A percentile compares a stretch with the other conserved stretches of the same genome.
phyloP scores from a whole-genome alignment of 2,888 invertebrate species.

The Pristionchus japonicus region DNA sequence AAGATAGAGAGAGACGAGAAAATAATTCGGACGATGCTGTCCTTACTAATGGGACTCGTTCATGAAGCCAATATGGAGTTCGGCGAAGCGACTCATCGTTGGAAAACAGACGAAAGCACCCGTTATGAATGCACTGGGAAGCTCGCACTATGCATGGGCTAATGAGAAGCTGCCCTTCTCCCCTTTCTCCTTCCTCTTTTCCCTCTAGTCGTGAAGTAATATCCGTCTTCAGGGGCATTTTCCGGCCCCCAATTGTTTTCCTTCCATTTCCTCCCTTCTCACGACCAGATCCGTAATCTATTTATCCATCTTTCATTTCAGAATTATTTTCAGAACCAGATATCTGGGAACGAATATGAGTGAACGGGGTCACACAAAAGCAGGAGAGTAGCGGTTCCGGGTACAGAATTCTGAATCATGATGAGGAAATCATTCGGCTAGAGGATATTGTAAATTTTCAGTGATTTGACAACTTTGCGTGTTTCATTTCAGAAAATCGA shows the following conservation, averaged over 20 bases:
- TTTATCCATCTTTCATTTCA: slow-evolving; percentile 2
- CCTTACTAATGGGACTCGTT: not conserved
- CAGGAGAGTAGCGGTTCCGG: not conserved
- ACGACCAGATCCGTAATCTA: not conserved
- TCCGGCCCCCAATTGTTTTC: not conserved
- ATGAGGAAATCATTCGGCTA: too few relatives aligned
- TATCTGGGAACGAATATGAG: not conserved
- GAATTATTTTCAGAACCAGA: not conserved
- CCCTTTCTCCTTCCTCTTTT: not conserved
- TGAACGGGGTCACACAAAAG: not conserved
- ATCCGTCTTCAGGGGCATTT: not conserved
- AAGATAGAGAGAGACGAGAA: not conserved
- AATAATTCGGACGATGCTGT: not conserved
- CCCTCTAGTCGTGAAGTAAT: not conserved
- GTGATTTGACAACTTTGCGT: not conserved
- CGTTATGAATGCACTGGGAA: not conserved
- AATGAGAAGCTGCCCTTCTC: not conserved
- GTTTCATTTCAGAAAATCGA: not conserved
- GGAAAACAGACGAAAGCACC: not conserved
- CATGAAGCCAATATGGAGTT: not conserved
- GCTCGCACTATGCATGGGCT: not conserved
- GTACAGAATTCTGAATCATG: not conserved
- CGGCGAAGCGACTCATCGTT: not conserved
- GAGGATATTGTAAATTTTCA: not conserved
- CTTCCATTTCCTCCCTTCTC: not conserved